Percentiles rank a stretch among this genome's conserved stretches.
Conservation (phyloP, 2,797 vertebrate genomes). For the Fistularia tabacaria region DNA sequence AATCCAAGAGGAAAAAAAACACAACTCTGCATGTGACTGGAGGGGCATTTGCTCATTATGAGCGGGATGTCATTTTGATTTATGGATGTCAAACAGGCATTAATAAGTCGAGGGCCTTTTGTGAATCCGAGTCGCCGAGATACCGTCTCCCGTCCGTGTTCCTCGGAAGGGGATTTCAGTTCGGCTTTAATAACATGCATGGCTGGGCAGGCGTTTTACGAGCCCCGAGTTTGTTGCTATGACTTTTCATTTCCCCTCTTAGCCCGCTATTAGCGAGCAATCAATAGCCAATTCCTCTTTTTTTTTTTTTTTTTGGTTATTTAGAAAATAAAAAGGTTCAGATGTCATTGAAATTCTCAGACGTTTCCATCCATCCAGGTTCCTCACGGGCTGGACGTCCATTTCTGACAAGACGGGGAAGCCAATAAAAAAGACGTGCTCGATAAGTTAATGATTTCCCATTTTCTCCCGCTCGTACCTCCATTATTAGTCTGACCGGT, state of each 20-base stretch:
- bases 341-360: slow-evolving; percentile 82
- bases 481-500: slow-evolving; percentile 87
- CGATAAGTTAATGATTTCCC: slow-evolving; percentile 83
- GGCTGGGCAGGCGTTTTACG: slow-evolving; percentile 81
- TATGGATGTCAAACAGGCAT: slow-evolving; percentile 78
- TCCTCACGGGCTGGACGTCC: slow-evolving; percentile 74
- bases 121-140: slow-evolving; percentile 74
- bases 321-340: too few relatives aligned
- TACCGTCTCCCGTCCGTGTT: slow-evolving; percentile 77
- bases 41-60: too few relatives aligned
- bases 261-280: slow-evolving; percentile 83
- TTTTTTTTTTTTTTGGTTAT: slow-evolving; percentile 14
- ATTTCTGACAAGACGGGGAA: slow-evolving; percentile 80
- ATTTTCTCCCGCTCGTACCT: slow-evolving; percentile 82
- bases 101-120: slow-evolving; percentile 73
- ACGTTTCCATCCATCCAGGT: slow-evolving; percentile 80
- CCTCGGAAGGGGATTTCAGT: slow-evolving; percentile 81
- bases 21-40: too few relatives aligned
- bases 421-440: slow-evolving; percentile 75
- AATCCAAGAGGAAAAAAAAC: too few relatives aligned
- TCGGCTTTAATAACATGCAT: slow-evolving; percentile 93
- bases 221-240: slow-evolving; percentile 69
- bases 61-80: slow-evolving; percentile 74
- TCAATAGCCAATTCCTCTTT: slow-evolving; percentile 86
- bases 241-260: slow-evolving; percentile 73